Evolutionary conservation across 2,113 vertebrate species (phyloP).

Genomic region (Pelusios castaneus): DNA sequence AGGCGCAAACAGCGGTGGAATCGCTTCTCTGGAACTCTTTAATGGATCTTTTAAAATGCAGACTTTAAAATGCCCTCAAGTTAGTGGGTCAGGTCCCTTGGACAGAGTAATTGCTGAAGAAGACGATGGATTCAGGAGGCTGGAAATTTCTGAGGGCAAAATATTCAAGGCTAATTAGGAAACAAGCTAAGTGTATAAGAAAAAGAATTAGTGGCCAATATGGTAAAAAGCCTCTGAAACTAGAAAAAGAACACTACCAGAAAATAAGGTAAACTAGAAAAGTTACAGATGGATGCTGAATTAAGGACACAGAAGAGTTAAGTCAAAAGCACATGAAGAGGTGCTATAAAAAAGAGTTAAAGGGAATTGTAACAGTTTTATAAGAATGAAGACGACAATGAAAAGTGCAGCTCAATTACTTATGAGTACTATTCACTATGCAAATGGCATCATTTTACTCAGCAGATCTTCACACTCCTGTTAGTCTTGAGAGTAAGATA

Average conservation of each 20-base stretch:
- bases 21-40: neutral
- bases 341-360: neutral
- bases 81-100: neutral
- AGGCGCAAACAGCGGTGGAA: neutral
- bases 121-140: neutral
- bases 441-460: neutral
- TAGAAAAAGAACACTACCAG: neutral
- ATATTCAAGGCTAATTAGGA: neutral
- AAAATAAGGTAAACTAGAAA: neutral
- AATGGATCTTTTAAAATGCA: constrained; percentile 39
- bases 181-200: neutral
- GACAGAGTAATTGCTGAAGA: neutral
- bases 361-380: neutral
- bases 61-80: neutral
- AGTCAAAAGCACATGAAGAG: neutral
- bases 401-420: neutral
- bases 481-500: neutral
- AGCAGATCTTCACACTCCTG: neutral
- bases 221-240: neutral
- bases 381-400: neutral
- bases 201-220: neutral
- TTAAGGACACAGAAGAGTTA: neutral
- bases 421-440: fast-evolving
- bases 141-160: neutral
- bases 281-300: neutral